phyloP scores from a whole-genome alignment of 1,140 invertebrate species.

The Neuroterus valhalla region DNA sequence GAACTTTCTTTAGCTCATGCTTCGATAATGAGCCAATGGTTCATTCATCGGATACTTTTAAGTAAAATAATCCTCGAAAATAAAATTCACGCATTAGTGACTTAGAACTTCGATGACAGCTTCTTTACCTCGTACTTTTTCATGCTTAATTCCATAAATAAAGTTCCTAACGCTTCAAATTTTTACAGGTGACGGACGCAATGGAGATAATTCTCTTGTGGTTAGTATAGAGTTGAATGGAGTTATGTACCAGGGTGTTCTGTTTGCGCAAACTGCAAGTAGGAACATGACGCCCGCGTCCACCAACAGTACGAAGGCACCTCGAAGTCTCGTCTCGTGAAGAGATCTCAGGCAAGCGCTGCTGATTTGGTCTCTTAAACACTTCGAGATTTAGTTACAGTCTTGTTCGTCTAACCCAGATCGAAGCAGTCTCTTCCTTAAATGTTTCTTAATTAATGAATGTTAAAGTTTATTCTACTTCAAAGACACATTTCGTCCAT shows the following conservation, averaged over 20 bases:
- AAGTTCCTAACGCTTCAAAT: neutral
- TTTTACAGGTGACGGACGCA: constrained; percentile 79
- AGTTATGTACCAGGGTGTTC: constrained; percentile 90
- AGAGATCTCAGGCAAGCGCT: constrained; percentile 37
- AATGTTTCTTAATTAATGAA: neutral
- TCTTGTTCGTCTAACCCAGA: constrained; percentile 29
- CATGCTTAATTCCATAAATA: neutral
- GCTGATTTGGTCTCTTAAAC: constrained; percentile 21
- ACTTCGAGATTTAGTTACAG: constrained; percentile 30
- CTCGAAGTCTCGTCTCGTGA: constrained; percentile 75
- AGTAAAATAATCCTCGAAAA: too few relatives aligned
- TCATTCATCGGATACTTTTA: too few relatives aligned
- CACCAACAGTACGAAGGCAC: constrained; percentile 56
- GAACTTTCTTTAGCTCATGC: neutral
- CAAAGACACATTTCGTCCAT: neutral
- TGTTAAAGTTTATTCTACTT: neutral
- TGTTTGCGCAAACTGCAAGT: constrained; percentile 82
- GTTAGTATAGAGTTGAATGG: constrained; percentile 98
- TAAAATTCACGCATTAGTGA: too few relatives aligned
- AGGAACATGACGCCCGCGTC: constrained; percentile 45
- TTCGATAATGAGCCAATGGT: too few relatives aligned
- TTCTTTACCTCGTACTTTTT: neutral
- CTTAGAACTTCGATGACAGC: too few relatives aligned
- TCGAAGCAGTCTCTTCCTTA: constrained; percentile 28
- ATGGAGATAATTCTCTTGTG: constrained; percentile 90